phyloP scores from a whole-genome alignment of 2,113 vertebrate genomes.

The Eolophus roseicapilla region DNA sequence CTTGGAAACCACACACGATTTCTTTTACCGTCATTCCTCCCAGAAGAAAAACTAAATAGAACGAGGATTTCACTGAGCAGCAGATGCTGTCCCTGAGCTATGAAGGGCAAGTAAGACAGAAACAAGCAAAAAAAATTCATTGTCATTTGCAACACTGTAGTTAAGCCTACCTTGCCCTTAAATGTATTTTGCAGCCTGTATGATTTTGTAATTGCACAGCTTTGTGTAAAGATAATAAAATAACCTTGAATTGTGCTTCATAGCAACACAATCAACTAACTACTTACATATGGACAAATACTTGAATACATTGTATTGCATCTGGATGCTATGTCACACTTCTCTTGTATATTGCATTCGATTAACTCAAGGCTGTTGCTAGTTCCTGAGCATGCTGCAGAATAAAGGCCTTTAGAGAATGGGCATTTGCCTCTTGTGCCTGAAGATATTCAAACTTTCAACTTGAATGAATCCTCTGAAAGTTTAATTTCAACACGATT shows the following conservation, averaged over 20 bases:
- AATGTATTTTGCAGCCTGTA: not conserved
- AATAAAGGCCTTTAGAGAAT: conserved; percentile 6
- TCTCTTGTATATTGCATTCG: not conserved
- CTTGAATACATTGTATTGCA: conserved; percentile 7
- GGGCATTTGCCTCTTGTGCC: not conserved
- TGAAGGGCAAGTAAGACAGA: not conserved
- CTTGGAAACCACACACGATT: not conserved
- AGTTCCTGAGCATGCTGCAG: not conserved
- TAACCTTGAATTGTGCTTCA: conserved; percentile 47
- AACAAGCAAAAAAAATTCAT: not conserved
- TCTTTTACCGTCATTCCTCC: not conserved
- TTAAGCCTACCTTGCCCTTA: not conserved
- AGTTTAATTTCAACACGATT: not conserved
- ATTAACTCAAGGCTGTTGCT: conserved; percentile 50
- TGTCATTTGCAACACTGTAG: not conserved
- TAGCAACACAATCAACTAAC: conserved; percentile 33
- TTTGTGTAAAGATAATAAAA: conserved; percentile 31
- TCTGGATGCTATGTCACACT: not conserved
- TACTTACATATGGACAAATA: conserved; percentile 29
- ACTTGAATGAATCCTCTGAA: not conserved
- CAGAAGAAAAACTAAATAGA: not conserved
- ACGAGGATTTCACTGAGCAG: not conserved
- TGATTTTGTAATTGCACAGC: not conserved
- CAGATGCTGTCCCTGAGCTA: not conserved
- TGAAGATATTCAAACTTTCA: conserved; percentile 29